A percentile compares a stretch with the other conserved stretches of the same genome.
phyloP scores from a whole-genome alignment of 2,888 invertebrate species.

The Syrphus vitripennis region DNA sequence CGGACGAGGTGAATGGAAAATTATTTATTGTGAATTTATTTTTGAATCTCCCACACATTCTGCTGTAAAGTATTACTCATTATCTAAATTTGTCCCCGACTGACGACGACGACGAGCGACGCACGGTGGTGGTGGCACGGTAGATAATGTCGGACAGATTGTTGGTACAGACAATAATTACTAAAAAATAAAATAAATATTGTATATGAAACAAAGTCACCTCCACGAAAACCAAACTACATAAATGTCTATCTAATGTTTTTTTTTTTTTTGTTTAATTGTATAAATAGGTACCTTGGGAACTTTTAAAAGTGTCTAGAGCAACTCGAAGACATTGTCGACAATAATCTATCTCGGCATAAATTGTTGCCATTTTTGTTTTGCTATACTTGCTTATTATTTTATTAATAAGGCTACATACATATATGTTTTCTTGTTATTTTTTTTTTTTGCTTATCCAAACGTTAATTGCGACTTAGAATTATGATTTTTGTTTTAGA shows the following conservation, averaged over 20 bases:
- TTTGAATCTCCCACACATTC: slow-evolving; percentile 63
- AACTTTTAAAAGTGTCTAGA: slow-evolving; percentile 19
- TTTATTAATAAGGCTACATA: neutral
- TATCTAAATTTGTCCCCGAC: slow-evolving; percentile 55
- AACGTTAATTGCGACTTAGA: neutral
- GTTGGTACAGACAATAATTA: slow-evolving; percentile 14
- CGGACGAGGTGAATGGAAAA: slow-evolving; percentile 5
- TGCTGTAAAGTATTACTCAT: slow-evolving; percentile 59
- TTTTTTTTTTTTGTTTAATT: neutral
- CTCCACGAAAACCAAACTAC: neutral
- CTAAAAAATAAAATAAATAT: neutral
- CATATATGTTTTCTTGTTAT: neutral
- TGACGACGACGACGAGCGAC: no score
- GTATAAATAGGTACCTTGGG: neutral
- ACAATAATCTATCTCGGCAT: slow-evolving; percentile 1
- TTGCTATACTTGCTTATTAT: neutral
- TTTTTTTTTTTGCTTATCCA: neutral
- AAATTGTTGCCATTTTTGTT: neutral
- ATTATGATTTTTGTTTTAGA: neutral
- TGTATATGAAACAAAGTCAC: slow-evolving; percentile 14
- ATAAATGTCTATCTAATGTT: neutral
- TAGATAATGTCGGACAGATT: slow-evolving; percentile 6
- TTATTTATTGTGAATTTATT: slow-evolving; percentile 39
- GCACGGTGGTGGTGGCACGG: neutral
- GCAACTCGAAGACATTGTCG: neutral